Conservation (phyloP, 2,888 invertebrate genomes). For the Eupithecia exiguata region DNA sequence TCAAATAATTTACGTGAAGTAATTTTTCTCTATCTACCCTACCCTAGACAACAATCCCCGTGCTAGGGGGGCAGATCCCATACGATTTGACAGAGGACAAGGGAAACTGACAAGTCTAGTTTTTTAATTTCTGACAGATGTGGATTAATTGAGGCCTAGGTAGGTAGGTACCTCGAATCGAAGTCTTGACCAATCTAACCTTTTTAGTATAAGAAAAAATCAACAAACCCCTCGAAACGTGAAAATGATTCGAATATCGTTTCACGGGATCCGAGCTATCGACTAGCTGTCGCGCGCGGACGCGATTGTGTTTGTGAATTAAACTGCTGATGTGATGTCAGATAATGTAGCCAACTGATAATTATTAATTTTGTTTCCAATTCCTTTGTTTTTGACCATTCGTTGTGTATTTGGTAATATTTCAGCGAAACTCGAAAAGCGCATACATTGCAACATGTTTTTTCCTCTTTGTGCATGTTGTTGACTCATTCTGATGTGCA, state of each 20-base stretch:
- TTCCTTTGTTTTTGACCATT: not conserved
- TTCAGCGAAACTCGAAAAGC: not conserved
- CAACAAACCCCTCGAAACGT: not conserved
- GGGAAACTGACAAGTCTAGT: too few species aligned
- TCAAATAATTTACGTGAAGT: too few species aligned
- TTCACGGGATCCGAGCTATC: not conserved
- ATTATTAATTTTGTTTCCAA: not conserved
- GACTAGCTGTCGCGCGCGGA: constrained; percentile 11
- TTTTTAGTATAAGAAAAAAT: not conserved
- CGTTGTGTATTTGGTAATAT: not conserved
- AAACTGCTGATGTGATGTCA: not conserved
- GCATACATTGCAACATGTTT: not conserved
- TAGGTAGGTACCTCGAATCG: too few species aligned
- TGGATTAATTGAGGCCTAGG: too few species aligned
- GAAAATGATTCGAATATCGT: not conserved
- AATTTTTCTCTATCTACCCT: too few species aligned
- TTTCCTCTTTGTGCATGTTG: not conserved
- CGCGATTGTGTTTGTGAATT: not conserved
- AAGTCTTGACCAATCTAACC: not conserved
- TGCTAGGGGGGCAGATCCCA: too few species aligned
- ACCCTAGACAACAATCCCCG: too few species aligned
- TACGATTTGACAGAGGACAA: too few species aligned
- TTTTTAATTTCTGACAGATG: too few species aligned
- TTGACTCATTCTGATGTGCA: not conserved
- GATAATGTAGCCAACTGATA: not conserved